phyloP scores from a whole-genome alignment of 2,888 invertebrate genomes.

The Ormyrus nitidulus region DNA sequence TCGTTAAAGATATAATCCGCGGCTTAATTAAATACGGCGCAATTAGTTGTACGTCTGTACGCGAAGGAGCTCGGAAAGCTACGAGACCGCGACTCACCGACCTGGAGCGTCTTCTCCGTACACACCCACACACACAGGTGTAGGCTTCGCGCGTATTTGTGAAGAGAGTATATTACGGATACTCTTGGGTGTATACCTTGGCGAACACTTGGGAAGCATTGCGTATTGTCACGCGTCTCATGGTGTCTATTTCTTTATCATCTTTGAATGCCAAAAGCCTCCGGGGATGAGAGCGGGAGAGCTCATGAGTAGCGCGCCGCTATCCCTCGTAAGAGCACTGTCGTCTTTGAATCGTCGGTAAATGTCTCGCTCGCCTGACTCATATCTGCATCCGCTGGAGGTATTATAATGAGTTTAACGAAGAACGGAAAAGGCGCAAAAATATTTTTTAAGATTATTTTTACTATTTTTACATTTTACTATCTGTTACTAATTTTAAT shows the following conservation, averaged over 20 bases:
- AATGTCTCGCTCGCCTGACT: constrained; percentile 11
- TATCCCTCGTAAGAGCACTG: constrained; percentile 4
- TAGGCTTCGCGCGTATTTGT: neutral
- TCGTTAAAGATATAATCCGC: constrained; percentile 68
- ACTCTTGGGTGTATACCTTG: constrained; percentile 7
- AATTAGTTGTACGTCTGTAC: constrained; percentile 63
- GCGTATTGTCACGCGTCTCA: neutral
- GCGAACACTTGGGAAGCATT: constrained; percentile 14
- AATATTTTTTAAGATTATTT: too few relatives aligned
- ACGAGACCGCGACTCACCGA: neutral
- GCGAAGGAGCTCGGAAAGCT: constrained; percentile 25
- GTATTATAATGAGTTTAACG: neutral
- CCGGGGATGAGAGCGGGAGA: neutral
- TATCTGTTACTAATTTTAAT: too few relatives aligned
- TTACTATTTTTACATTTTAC: too few relatives aligned
- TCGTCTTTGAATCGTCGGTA: constrained; percentile 24
- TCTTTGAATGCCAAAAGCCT: constrained; percentile 25
- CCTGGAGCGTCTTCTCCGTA: too few relatives aligned
- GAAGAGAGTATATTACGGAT: neutral
- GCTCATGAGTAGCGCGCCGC: constrained; percentile 16
- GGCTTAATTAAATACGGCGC: constrained; percentile 68
- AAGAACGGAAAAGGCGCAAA: too few relatives aligned
- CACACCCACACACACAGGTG: too few relatives aligned
- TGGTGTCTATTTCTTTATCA: constrained; percentile 38
- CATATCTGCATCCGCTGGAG: neutral